Conservation (phyloP, 1,140 invertebrate genomes). For the Euborellia annulipes region DNA sequence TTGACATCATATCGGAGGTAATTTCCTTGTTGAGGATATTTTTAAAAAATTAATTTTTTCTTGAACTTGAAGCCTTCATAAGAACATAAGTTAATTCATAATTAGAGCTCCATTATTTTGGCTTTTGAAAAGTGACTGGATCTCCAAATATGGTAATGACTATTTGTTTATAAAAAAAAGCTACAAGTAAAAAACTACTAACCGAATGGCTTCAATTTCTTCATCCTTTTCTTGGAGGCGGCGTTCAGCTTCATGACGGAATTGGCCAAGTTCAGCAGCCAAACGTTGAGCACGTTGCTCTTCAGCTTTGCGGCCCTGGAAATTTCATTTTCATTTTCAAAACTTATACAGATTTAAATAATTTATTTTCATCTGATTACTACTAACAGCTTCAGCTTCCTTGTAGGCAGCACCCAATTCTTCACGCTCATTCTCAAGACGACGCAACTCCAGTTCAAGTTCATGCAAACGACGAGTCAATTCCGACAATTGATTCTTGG, state of each 20-base stretch:
- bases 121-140: no score
- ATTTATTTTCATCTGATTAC: background rate
- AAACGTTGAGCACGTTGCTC: constrained; percentile 78
- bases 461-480: constrained; percentile 88
- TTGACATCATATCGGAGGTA: no score
- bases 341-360: no score
- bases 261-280: constrained; percentile 69
- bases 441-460: constrained; percentile 84
- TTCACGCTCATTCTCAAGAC: constrained; percentile 91
- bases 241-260: constrained; percentile 84
- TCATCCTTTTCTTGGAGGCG: constrained; percentile 87
- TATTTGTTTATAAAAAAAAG: no score
- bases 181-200: no score
- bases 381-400: constrained; percentile 86
- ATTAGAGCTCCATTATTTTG: no score
- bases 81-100: no score
- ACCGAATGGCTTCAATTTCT: constrained; percentile 85
- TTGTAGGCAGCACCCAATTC: constrained; percentile 92
- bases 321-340: background rate
- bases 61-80: no score
- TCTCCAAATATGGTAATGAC: no score
- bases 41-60: no score
- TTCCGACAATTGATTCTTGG: constrained; percentile 77
- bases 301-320: constrained; percentile 80
- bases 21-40: no score